These are phyloP conservation scores for Fopius arisanus DNA, from an alignment of 1,140 invertebrate species.

Conservation along the genomic window DNA sequence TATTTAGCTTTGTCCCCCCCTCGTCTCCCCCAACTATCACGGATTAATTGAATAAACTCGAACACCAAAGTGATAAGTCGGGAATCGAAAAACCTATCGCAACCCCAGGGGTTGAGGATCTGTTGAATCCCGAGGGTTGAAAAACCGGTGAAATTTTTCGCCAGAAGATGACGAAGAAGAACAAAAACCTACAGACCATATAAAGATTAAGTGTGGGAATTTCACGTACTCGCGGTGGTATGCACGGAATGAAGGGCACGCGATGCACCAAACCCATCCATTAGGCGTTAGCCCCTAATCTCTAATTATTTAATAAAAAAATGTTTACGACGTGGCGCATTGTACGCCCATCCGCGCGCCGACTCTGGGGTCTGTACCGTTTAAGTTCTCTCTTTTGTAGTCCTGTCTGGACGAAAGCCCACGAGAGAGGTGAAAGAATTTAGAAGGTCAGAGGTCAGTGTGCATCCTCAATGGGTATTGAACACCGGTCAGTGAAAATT, in stretches of 20 bases:
- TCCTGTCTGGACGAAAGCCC: constrained; percentile 19
- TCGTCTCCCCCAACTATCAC: too few species aligned
- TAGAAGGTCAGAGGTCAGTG: not conserved
- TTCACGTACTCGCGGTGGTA: constrained; percentile 60
- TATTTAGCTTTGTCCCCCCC: too few species aligned
- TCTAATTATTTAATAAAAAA: constrained; percentile 68
- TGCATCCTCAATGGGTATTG: constrained; percentile 3
- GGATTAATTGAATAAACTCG: too few species aligned
- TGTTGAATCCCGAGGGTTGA: too few species aligned
- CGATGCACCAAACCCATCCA: constrained; percentile 59
- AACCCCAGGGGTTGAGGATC: too few species aligned
- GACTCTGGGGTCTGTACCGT: constrained; percentile 21
- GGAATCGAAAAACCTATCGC: too few species aligned
- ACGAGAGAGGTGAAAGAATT: not conserved
- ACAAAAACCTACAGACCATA: constrained; percentile 42
- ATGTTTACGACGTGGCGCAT: constrained; percentile 64
- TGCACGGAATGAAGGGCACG: constrained; percentile 63
- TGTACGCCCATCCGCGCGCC: constrained; percentile 50
- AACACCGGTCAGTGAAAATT: constrained; percentile 22
- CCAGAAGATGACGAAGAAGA: too few species aligned
- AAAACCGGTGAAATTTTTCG: too few species aligned
- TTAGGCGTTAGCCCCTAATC: constrained; percentile 60
- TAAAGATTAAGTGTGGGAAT: constrained; percentile 59
- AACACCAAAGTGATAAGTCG: too few species aligned
- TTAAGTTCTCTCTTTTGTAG: constrained; percentile 37